Conservation (phyloP, 2,113 vertebrate genomes). For the Saccopteryx bilineata region DNA sequence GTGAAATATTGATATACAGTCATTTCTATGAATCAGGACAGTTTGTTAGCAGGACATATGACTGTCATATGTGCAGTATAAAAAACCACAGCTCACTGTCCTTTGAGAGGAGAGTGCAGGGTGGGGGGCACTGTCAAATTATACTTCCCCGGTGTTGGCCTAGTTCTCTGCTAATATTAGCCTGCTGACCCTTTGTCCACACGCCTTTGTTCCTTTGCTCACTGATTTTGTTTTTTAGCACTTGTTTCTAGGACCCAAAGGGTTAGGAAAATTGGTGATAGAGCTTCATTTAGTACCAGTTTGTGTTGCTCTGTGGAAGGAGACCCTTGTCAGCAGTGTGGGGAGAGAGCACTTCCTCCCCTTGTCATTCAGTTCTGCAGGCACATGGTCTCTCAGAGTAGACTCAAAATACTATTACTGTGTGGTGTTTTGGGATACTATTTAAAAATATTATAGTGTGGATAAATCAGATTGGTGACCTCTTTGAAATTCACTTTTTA, state of each 20-base stretch:
- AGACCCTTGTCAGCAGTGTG: not conserved
- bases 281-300: not conserved
- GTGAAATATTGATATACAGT: not conserved
- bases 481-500: not conserved
- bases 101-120: not conserved
- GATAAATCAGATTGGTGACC: not conserved
- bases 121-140: fast-evolving
- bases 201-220: not conserved
- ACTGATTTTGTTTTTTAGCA: no score
- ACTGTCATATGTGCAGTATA: not conserved
- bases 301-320: not conserved
- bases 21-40: not conserved
- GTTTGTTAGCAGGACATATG: not conserved
- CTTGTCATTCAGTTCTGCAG: not conserved
- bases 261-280: no score
- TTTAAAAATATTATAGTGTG: not conserved
- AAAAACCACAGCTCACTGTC: no score
- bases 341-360: no score
- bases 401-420: not conserved
- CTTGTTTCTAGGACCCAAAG: not conserved
- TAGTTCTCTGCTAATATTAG: not conserved
- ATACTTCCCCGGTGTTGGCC: fast-evolving
- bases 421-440: not conserved
- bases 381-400: not conserved
- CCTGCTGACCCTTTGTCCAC: not conserved